Evolutionary conservation across 2,797 vertebrate species (phyloP).

Genomic region (Prionace glauca): DNA sequence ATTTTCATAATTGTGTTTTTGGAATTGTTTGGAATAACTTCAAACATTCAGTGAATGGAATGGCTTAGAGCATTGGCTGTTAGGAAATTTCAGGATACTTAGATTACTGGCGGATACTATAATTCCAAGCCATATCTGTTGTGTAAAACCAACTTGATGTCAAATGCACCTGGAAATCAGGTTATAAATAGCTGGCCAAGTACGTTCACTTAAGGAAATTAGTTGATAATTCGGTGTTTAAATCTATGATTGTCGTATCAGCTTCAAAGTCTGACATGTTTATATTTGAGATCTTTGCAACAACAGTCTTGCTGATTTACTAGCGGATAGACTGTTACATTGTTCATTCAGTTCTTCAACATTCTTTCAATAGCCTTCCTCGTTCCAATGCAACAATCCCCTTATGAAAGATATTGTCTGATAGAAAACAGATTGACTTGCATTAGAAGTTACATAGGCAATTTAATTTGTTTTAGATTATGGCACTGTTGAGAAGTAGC

Average conservation of each 20-base stretch:
- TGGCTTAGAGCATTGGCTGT: not conserved
- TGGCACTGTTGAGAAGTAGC: not conserved
- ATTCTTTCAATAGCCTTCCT: constrained; percentile 58
- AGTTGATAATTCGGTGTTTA: constrained; percentile 54
- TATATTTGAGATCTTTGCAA: constrained; percentile 42
- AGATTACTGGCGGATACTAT: not conserved
- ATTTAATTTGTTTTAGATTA: not conserved
- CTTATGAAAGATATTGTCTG: constrained; percentile 39
- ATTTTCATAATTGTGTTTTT: not conserved
- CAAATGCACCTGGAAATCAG: constrained; percentile 45
- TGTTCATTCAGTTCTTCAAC: constrained; percentile 55
- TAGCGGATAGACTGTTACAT: constrained; percentile 46
- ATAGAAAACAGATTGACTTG: not conserved
- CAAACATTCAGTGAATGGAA: not conserved
- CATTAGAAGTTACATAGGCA: not conserved
- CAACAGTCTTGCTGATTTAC: constrained; percentile 45
- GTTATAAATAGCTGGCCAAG: constrained; percentile 55
- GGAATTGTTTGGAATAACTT: not conserved
- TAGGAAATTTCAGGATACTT: not conserved
- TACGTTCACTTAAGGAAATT: constrained; percentile 51
- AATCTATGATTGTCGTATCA: constrained; percentile 51
- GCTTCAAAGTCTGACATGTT: constrained; percentile 49
- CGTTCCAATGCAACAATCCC: constrained; percentile 45
- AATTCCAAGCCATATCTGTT: not conserved
- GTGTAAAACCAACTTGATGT: constrained; percentile 46